phyloP scores from a whole-genome alignment of 2,888 invertebrate species.

The Cataglyphis altisquamis region DNA sequence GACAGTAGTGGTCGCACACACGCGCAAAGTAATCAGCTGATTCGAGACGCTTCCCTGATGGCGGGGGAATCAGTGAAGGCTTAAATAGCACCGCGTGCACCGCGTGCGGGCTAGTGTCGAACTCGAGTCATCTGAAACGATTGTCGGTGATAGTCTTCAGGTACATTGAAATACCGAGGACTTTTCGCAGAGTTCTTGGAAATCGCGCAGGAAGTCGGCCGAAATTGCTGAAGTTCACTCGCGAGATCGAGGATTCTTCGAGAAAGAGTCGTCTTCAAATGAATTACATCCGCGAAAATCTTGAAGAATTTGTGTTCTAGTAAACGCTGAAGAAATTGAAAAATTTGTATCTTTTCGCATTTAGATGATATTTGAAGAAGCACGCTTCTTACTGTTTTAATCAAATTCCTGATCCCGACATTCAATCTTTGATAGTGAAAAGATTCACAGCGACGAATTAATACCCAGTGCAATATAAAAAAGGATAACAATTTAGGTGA shows the following conservation, averaged over 20 bases:
- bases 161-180: slow-evolving; percentile 24
- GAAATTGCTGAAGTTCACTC: slow-evolving; percentile 16
- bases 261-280: not conserved
- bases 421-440: slow-evolving; percentile 1
- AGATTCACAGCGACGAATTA: not conserved
- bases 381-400: not conserved
- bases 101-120: slow-evolving; percentile 81
- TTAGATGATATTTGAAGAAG: not conserved
- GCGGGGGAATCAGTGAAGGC: slow-evolving; percentile 78
- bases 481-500: not conserved
- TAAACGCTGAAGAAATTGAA: slow-evolving; percentile 7
- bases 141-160: slow-evolving; percentile 61
- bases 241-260: not conserved
- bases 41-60: slow-evolving; percentile 79
- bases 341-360: not conserved
- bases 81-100: slow-evolving; percentile 84
- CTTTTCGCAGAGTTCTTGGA: not conserved
- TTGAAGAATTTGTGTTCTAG: not conserved
- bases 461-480: not conserved
- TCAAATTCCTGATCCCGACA: not conserved
- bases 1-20: slow-evolving; percentile 70
- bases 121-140: slow-evolving; percentile 77
- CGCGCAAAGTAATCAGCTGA: slow-evolving; percentile 83
- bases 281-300: not conserved
- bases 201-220: slow-evolving; percentile 25